phyloP scores from a whole-genome alignment of 2,888 invertebrate genomes.

The Hanleya hanleyi region DNA sequence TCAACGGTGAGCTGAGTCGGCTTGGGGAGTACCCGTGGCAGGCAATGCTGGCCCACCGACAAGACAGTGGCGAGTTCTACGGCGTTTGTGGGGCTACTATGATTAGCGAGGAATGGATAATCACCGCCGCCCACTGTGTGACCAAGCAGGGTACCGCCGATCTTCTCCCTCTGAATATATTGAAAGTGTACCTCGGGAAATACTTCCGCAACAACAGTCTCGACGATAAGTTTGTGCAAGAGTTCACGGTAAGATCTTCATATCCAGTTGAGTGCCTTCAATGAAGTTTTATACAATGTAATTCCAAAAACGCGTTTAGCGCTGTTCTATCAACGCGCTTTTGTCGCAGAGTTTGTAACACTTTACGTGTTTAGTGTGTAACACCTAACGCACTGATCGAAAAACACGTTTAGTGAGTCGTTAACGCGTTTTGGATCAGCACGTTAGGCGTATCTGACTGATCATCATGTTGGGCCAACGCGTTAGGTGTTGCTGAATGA shows the following conservation, averaged over 20 bases:
- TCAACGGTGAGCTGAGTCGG: not conserved
- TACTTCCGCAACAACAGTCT: not conserved
- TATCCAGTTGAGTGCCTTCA: no score
- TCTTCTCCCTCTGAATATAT: not conserved
- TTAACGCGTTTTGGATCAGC: no score
- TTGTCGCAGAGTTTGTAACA: no score
- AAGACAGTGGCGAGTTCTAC: not conserved
- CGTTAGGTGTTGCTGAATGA: no score
- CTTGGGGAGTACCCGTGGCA: not conserved
- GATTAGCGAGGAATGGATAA: not conserved
- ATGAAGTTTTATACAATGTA: no score
- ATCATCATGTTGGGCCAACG: no score
- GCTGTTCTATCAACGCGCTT: no score
- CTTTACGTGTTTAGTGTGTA: no score
- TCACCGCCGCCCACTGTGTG: conserved; percentile 1
- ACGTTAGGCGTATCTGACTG: no score
- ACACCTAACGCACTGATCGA: no score
- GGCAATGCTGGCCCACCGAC: not conserved
- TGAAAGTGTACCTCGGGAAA: not conserved
- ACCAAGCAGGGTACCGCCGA: not conserved
- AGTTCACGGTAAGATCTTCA: not conserved
- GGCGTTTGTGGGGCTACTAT: not conserved
- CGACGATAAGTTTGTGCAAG: not conserved
- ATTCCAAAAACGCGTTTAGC: no score
- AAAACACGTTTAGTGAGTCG: no score